Evolutionary conservation across 1,140 invertebrate species (phyloP).

Genomic region (Lordiphosa collinella): DNA sequence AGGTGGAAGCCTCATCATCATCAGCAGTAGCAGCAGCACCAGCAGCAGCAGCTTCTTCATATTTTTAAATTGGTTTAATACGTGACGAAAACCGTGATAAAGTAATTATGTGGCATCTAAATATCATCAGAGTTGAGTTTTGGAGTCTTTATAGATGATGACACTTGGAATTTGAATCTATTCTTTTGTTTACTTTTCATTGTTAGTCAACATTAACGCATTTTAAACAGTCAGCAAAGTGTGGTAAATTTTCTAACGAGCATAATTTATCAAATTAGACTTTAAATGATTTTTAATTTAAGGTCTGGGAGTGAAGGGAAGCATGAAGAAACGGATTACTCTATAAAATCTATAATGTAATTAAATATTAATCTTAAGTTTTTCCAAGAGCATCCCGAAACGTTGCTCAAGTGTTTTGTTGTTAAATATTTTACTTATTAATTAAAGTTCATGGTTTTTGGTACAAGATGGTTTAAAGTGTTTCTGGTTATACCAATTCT

Average conservation of each 20-base stretch:
- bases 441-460: no score
- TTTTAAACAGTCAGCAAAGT: neutral
- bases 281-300: constrained; percentile 1
- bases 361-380: no score
- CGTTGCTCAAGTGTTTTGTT: no score
- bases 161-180: no score
- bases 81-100: constrained; percentile 13
- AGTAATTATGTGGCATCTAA: constrained; percentile 8
- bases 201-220: no score
- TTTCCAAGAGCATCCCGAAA: no score
- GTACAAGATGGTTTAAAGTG: no score
- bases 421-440: no score
- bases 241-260: constrained; percentile 9
- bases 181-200: no score
- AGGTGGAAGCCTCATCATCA: constrained; percentile 6
- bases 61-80: constrained; percentile 18
- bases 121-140: constrained; percentile 6
- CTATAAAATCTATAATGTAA: neutral
- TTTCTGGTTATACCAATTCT: no score
- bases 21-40: neutral
- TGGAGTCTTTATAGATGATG: constrained; percentile 3
- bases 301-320: neutral
- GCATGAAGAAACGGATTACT: neutral
- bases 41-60: constrained; percentile 9
- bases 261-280: constrained; percentile 12